phyloP scores from a whole-genome alignment of 2,888 invertebrate species.

The Urechis unicinctus region DNA sequence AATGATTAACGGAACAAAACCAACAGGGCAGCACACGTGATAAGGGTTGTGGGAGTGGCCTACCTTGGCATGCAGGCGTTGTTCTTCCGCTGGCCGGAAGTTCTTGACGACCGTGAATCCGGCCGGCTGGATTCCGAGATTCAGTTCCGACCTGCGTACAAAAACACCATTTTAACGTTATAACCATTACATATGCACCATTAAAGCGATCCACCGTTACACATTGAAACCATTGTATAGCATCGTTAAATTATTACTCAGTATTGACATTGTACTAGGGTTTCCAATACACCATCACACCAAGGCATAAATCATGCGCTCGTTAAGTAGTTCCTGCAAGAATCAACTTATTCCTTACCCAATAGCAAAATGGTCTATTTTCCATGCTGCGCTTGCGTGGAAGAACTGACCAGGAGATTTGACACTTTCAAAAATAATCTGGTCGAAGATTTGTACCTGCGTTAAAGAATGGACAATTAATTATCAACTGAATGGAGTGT shows the following conservation, averaged over 20 bases:
- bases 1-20: too few species aligned
- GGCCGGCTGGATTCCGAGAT: conserved; percentile 48
- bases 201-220: too few species aligned
- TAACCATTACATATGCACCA: too few species aligned
- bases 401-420: conserved; percentile 49
- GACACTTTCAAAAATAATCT: conserved; percentile 49
- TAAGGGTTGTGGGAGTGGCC: too few species aligned
- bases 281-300: too few species aligned
- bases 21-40: too few species aligned
- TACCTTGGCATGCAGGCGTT: conserved; percentile 42
- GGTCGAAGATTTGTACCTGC: conserved; percentile 49
- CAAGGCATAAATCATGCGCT: too few species aligned
- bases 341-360: conserved; percentile 16
- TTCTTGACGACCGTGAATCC: conserved; percentile 47
- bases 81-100: conserved; percentile 37
- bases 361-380: conserved; percentile 40
- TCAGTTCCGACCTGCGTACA: conserved; percentile 42
- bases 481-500: not conserved
- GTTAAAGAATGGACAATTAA: conserved; percentile 1
- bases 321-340: too few species aligned
- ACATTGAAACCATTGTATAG: too few species aligned
- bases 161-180: not conserved
- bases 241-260: too few species aligned
- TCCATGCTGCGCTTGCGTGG: conserved; percentile 45
- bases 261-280: too few species aligned